Conservation (phyloP, 30 jellyfish, hydroid and myxozoan genomes). For the Mastigias papua region DNA sequence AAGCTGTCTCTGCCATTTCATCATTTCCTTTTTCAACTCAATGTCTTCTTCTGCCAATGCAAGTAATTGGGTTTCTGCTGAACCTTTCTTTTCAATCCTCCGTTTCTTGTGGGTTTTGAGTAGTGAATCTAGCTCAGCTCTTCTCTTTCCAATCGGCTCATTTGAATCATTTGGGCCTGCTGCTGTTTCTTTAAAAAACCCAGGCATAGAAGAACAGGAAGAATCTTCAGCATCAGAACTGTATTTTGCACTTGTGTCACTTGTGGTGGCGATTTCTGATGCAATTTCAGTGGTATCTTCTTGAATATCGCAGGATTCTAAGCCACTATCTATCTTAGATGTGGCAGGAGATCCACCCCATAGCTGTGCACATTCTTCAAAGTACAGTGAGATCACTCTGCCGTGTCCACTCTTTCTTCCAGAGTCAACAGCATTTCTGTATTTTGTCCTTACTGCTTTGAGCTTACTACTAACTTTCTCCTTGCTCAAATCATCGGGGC, state of each 20-base stretch:
- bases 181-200: neutral
- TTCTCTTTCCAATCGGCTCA: neutral
- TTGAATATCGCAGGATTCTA: neutral
- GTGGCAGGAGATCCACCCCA: slow-evolving; percentile 37
- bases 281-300: neutral
- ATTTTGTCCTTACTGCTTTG: slow-evolving; percentile 7
- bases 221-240: neutral
- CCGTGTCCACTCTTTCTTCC: slow-evolving; percentile 29
- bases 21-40: neutral
- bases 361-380: slow-evolving; percentile 10
- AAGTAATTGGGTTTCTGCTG: neutral
- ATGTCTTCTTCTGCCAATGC: too few relatives aligned
- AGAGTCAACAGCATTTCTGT: slow-evolving; percentile 20
- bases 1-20: neutral
- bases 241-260: neutral
- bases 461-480: neutral
- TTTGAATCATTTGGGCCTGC: neutral
- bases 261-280: neutral
- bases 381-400: slow-evolving; percentile 7
- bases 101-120: neutral
- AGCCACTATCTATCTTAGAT: neutral
- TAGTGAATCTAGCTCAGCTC: neutral
- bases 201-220: neutral
- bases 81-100: neutral
- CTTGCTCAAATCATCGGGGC: slow-evolving; percentile 15